Base-by-base conservation (phyloP, 2,888 invertebrate genomes). In the Diadegma fenestrale region DNA sequence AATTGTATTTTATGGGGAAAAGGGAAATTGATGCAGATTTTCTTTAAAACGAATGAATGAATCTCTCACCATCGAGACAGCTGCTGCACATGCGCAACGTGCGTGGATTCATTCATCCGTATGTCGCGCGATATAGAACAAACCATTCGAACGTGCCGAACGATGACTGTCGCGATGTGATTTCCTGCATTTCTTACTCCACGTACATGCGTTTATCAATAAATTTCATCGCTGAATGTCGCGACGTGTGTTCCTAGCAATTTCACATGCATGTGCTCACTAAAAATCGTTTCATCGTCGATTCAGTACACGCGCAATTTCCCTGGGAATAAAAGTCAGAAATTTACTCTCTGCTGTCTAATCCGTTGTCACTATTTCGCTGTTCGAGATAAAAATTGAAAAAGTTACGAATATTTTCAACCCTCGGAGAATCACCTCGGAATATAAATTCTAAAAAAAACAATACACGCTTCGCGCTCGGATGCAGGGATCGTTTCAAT, bases 91-190 rank as follows among this genome's bases (percentile, higher is more conserved):
- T 64, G 79, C 78, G 81, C 73, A 82, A 54, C 81, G 63, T 75
- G 78, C 85, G 78, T 75, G 71, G 63, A 71, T 71, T 71, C 43
- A 84, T 80, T 78, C 75, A 54, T 71, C 64, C 54, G 48, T 51
- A 51, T 33, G 30, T 72, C 45, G 41, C 30, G 54, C n/a, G n/a
- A n/a, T n/a, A 71, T 76, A 64, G 66, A 71, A 71, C 61, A 48
- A 85, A 78, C 81, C 78, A 75, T 61, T 69, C 75, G 58, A 69
- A 85, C 85, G 81, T 82, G 81, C 76, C 58, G 26, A 4, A 14
- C 14, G n/a, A n/a, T n/a, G n/a, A n/a, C n/a, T n/a, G n/a, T 61
- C 22, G 48, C 48, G 37, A 48, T 61, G 41, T 68, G 68, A 54
- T 69, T 81, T 73, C 33, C 37, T 17, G 48, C 37, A 48, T 22